Conservation (phyloP, 2,888 invertebrate species). For the Cryptus viduatorius region DNA sequence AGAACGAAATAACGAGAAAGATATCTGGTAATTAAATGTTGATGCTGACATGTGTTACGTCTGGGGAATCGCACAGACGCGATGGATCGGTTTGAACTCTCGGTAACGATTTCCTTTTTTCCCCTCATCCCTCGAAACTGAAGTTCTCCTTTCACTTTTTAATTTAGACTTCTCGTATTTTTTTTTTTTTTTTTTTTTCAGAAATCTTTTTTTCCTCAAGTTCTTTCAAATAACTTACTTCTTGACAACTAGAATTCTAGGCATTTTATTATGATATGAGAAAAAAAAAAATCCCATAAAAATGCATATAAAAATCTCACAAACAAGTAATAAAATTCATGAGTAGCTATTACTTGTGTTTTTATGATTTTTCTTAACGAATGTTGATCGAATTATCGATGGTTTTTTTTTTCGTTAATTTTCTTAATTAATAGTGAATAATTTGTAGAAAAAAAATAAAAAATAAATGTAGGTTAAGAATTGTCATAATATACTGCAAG, state of each 20-base stretch:
- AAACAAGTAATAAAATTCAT: background rate
- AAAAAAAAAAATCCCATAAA: background rate
- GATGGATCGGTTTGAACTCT: slow-evolving; percentile 27
- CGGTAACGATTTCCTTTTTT: background rate
- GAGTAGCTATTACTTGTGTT: background rate
- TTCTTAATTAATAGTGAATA: background rate
- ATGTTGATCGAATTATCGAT: background rate
- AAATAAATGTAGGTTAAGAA: background rate
- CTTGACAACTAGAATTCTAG: too few relatives aligned
- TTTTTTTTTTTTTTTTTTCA: background rate
- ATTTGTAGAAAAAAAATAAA: too few relatives aligned
- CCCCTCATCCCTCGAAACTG: background rate
- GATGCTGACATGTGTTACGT: slow-evolving; percentile 47
- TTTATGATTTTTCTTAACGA: background rate
- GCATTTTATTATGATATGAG: background rate
- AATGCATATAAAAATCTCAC: background rate
- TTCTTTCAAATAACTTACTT: background rate
- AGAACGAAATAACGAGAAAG: slow-evolving; percentile 39
- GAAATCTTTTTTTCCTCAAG: background rate
- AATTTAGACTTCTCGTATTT: background rate
- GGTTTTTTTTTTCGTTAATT: background rate
- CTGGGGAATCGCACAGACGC: slow-evolving; percentile 35
- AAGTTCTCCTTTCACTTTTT: background rate
- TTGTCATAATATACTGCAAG: background rate
- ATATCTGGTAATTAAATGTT: slow-evolving; percentile 78